Evolutionary conservation across 2,797 vertebrate species (phyloP).

Genomic region (Cirrhinus molitorella): DNA sequence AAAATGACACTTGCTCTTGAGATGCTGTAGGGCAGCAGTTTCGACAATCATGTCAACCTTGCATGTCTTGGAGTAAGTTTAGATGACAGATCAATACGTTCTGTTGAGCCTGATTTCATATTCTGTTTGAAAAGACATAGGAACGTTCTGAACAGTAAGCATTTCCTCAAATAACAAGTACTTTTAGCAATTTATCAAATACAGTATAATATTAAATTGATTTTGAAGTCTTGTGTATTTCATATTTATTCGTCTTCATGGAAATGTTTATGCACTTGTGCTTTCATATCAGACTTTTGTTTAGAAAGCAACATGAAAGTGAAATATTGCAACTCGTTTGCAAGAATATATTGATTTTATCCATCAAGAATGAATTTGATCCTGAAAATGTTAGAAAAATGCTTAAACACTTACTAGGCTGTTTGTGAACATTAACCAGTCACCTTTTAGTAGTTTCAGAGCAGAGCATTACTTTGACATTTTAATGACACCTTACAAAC

Average conservation of each 20-base stretch:
- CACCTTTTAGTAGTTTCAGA: background rate
- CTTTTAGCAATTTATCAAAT: conserved; percentile 36
- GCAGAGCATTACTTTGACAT: too few relatives aligned
- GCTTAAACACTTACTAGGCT: background rate
- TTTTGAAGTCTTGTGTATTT: conserved; percentile 19
- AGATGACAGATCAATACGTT: background rate
- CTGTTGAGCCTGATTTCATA: background rate
- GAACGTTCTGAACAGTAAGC: background rate
- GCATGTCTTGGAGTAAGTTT: background rate
- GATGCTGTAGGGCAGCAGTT: background rate
- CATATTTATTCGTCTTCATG: background rate
- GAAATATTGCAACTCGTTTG: background rate
- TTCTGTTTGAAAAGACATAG: background rate
- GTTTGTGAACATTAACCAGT: background rate
- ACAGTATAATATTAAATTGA: background rate
- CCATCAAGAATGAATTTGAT: background rate
- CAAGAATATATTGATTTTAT: background rate
- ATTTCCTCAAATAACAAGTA: conserved; percentile 39
- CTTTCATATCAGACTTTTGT: background rate
- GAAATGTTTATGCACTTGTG: background rate
- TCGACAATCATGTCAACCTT: conserved; percentile 31
- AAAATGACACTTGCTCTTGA: conserved; percentile 6
- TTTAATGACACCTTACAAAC: too few relatives aligned
- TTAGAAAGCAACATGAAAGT: conserved; percentile 23
- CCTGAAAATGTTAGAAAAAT: background rate